A percentile compares a stretch with the other conserved stretches of the same genome.
Evolutionary conservation across 2,113 vertebrate genomes (phyloP).

Genomic region (Blennius ocellaris): DNA sequence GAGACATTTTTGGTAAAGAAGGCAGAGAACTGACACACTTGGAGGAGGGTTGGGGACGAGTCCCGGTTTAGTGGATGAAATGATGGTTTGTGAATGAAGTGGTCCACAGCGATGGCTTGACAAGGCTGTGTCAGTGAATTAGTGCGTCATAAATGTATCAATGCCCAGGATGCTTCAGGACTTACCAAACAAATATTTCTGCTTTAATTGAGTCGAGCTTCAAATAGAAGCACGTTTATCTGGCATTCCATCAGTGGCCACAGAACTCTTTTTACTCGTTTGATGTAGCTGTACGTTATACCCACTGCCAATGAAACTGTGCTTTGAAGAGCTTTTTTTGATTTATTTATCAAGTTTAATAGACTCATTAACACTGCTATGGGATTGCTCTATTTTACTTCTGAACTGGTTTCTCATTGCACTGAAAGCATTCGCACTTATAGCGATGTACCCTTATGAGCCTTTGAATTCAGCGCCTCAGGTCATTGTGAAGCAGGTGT

Average conservation of each 20-base stretch:
- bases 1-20: slow-evolving; percentile 13
- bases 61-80: not conserved
- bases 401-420: not conserved
- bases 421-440: too few relatives aligned
- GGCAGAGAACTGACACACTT: not conserved
- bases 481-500: too few relatives aligned
- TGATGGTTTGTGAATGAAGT: not conserved
- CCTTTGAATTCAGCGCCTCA: too few relatives aligned
- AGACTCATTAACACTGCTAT: not conserved
- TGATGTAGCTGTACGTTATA: not conserved
- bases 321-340: not conserved
- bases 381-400: slow-evolving; percentile 4
- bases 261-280: not conserved
- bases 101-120: not conserved
- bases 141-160: not conserved
- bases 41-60: too few relatives aligned
- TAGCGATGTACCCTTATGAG: too few relatives aligned
- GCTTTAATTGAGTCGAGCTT: not conserved
- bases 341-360: slow-evolving; percentile 8
- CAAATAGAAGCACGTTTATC: not conserved
- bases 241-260: not conserved
- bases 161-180: not conserved
- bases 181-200: not conserved
- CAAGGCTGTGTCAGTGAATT: not conserved
- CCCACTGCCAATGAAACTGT: not conserved